These are phyloP conservation scores for Camponotus pennsylvanicus DNA, from an alignment of 1,140 invertebrate genomes.

Conservation along the genomic window DNA sequence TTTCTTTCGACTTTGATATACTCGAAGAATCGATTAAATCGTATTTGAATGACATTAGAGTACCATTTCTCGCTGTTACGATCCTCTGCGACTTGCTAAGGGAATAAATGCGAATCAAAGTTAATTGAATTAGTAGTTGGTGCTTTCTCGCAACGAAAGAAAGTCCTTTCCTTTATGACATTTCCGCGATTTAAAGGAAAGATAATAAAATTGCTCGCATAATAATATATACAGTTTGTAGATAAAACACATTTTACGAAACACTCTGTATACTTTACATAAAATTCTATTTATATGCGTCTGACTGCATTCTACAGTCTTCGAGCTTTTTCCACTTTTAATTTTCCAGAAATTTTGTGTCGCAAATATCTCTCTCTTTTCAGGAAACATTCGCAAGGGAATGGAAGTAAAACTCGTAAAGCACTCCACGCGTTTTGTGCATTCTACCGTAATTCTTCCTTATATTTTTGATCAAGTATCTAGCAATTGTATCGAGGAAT, in stretches of 20 bases:
- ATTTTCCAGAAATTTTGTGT: conserved; percentile 1
- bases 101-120: conserved; percentile 21
- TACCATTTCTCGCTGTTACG: conserved; percentile 24
- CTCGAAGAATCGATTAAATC: conserved; percentile 28
- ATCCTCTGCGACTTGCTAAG: not conserved
- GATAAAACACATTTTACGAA: not conserved
- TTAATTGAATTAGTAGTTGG: conserved; percentile 42
- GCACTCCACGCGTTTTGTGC: not conserved
- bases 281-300: not conserved
- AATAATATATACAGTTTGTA: not conserved
- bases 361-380: not conserved
- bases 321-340: not conserved
- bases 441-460: conserved; percentile 14
- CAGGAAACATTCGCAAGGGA: not conserved
- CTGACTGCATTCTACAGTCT: not conserved
- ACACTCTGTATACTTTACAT: not conserved
- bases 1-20: conserved; percentile 13
- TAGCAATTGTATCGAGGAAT: conserved; percentile 28
- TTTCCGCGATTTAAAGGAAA: conserved; percentile 19
- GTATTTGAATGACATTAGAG: conserved; percentile 44
- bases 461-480: conserved; percentile 26
- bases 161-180: not conserved
- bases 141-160: not conserved
- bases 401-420: not conserved
- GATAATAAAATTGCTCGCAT: not conserved